These are phyloP conservation scores for Nicator chloris DNA, from an alignment of 2,113 vertebrate genomes.

Conservation along the genomic window DNA sequence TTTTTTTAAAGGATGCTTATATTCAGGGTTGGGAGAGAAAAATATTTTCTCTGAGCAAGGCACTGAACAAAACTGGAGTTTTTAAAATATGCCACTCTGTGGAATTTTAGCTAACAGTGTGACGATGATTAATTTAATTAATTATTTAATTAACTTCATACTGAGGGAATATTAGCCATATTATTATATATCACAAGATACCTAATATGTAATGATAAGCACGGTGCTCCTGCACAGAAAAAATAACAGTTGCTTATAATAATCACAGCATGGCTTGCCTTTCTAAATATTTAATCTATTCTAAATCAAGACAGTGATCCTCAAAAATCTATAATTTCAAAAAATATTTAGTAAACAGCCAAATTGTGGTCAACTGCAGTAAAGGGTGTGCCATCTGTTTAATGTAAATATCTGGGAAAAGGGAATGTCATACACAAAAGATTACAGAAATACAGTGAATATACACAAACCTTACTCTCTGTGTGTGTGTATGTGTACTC, in stretches of 20 bases:
- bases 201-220: constrained; percentile 12
- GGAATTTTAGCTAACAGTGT: constrained; percentile 24
- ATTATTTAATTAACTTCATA: constrained; percentile 59
- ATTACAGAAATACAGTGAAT: constrained; percentile 39
- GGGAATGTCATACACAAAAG: constrained; percentile 64
- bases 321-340: constrained; percentile 73
- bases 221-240: constrained; percentile 2
- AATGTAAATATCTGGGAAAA: constrained; percentile 72
- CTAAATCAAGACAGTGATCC: constrained; percentile 59
- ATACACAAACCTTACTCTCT: background rate
- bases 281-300: constrained; percentile 65
- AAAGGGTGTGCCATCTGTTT: constrained; percentile 80
- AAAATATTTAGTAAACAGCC: constrained; percentile 75
- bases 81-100: background rate
- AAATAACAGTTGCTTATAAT: constrained; percentile 57
- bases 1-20: constrained; percentile 15
- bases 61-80: constrained; percentile 14
- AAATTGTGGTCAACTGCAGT: constrained; percentile 76
- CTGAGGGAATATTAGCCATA: background rate
- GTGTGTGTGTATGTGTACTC: background rate
- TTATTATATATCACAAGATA: constrained; percentile 22
- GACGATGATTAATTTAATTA: constrained; percentile 41
- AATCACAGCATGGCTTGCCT: constrained; percentile 55
- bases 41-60: constrained; percentile 31
- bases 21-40: constrained; percentile 48